Evolutionary conservation across 2,888 invertebrate genomes (phyloP).

Genomic region (Steinernema scapterisci): DNA sequence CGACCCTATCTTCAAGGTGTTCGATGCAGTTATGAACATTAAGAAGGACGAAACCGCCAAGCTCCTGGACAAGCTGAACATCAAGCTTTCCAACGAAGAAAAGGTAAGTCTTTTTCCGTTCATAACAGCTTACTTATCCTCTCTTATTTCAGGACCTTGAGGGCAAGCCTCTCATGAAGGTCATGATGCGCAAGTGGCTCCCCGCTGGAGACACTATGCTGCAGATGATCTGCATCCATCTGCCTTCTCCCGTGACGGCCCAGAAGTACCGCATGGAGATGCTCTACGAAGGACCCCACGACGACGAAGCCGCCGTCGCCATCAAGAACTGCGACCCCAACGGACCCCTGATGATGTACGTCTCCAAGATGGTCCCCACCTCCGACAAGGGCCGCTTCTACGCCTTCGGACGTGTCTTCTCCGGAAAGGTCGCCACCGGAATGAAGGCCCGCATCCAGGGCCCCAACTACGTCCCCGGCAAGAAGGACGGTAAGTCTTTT

Average conservation of each 20-base stretch:
- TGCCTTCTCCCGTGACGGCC: constrained; percentile 97
- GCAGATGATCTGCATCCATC: constrained; percentile 99
- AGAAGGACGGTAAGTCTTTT: constrained; percentile 91
- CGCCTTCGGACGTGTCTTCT: constrained; percentile 99
- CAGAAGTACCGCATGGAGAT: constrained; percentile 99
- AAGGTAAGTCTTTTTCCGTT: too few relatives aligned
- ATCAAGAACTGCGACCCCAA: constrained; percentile 88
- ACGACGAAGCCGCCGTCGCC: constrained; percentile 86
- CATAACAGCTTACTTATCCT: too few relatives aligned
- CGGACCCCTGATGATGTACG: constrained; percentile 99
- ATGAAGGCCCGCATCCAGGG: constrained; percentile 92
- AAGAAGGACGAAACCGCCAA: constrained; percentile 89
- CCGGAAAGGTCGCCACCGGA: constrained; percentile 78
- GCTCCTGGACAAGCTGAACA: constrained; percentile 86
- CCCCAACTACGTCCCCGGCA: constrained; percentile 94
- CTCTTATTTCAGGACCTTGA: too few relatives aligned
- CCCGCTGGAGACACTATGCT: constrained; percentile 98
- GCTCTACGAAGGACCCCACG: constrained; percentile 97
- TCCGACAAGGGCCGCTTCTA: constrained; percentile 99
- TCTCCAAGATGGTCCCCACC: constrained; percentile 99
- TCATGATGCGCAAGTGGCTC: constrained; percentile 95
- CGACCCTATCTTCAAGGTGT: constrained; percentile 96
- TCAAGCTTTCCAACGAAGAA: constrained; percentile 90
- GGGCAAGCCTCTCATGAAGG: constrained; percentile 92
- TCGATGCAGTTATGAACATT: constrained; percentile 86